Evolutionary conservation across 2,113 vertebrate species (phyloP).

Genomic region (Tinamus guttatus): DNA sequence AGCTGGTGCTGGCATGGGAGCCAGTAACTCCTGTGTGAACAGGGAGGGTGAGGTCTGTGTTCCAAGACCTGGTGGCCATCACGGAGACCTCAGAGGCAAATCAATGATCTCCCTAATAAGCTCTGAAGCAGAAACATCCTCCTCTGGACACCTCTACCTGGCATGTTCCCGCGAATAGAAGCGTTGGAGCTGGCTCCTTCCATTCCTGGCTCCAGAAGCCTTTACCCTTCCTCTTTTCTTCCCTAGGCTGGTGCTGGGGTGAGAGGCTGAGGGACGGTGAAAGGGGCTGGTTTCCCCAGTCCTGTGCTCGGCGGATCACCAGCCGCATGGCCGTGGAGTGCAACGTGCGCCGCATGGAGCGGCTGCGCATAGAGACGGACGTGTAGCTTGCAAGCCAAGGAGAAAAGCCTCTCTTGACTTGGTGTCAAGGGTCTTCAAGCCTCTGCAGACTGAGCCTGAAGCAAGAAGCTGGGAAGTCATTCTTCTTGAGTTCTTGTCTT

Average conservation of each 20-base stretch:
- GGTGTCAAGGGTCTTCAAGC: fast-evolving
- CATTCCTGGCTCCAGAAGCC: fast-evolving
- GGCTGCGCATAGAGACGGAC: conserved; percentile 87
- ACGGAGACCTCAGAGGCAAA: not conserved
- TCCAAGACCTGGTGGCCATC: not conserved
- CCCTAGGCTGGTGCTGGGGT: conserved; percentile 85
- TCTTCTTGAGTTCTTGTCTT: fast-evolving
- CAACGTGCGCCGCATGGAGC: conserved; percentile 91
- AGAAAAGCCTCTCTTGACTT: fast-evolving
- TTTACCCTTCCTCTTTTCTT: fast-evolving
- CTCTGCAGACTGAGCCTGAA: fast-evolving
- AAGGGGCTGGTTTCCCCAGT: conserved; percentile 91
- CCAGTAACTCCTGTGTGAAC: not conserved
- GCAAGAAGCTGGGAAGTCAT: fast-evolving
- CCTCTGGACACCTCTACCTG: not conserved
- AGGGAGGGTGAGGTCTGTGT: too few relatives aligned
- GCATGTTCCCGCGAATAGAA: fast-evolving
- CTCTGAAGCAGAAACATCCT: not conserved
- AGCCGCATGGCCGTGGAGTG: conserved; percentile 80
- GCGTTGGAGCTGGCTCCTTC: not conserved
- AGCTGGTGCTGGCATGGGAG: not conserved
- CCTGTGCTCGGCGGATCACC: conserved; percentile 87
- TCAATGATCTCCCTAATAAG: not conserved
- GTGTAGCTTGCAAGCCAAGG: conserved; percentile 63
- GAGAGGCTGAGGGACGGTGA: conserved; percentile 91